Conservation (phyloP, 1,140 invertebrate genomes). For the Conus betulinus region DNA sequence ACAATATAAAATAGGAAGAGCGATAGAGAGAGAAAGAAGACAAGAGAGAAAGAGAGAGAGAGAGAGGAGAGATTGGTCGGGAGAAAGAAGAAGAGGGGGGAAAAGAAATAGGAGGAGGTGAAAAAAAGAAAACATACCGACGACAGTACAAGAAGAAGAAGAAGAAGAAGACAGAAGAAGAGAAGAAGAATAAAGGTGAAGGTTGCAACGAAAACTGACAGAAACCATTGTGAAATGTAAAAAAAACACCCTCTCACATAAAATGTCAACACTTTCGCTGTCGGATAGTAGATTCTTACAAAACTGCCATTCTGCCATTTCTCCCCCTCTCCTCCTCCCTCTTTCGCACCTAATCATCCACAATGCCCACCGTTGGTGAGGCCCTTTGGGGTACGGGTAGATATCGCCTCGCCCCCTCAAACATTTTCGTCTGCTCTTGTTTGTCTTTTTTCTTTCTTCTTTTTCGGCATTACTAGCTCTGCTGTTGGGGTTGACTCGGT, state of each 20-base stretch:
- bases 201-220: no score
- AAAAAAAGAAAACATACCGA: background rate
- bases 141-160: no score
- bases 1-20: no score
- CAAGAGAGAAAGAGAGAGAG: conserved; percentile 16
- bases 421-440: conserved; percentile 33
- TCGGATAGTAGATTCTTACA: conserved; percentile 68
- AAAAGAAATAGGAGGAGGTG: background rate
- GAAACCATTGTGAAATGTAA: no score
- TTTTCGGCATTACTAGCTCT: no score
- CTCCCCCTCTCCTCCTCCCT: no score
- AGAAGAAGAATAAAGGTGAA: no score
- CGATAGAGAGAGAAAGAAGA: conserved; percentile 7
- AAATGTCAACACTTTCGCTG: conserved; percentile 58
- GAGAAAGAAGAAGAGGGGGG: background rate
- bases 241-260: conserved; percentile 37
- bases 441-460: no score
- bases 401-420: conserved; percentile 62
- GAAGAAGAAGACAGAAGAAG: no score
- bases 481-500: no score
- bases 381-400: conserved; percentile 60
- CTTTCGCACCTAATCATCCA: conserved; percentile 67
- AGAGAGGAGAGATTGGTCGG: background rate
- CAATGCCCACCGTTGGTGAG: conserved; percentile 68
- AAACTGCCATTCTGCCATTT: conserved; percentile 63